Evolutionary conservation across 2,113 vertebrate species (phyloP), one percentile per base, ranked within the genome.

Genomic region (Heterocephalus glaber): DNA sequence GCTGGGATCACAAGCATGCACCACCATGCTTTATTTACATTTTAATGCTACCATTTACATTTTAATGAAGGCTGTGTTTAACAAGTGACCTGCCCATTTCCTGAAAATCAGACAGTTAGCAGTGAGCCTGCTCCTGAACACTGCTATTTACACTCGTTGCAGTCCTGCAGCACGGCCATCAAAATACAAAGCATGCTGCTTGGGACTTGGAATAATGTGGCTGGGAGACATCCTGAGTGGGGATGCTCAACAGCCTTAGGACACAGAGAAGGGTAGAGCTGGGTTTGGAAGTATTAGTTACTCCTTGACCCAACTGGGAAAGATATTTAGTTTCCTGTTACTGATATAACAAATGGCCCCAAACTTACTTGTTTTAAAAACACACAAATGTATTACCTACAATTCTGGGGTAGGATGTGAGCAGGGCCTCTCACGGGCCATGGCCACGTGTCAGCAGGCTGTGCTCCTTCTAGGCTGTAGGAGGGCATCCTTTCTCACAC

Each of bases 361-460:
- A 86, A 90, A 77, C n/a, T 61, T 63, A 72, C 61, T 52, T 83
- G 83, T 35, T 70, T 90, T 66, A 60, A 96, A 82, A 54, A 12
- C n/a, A 86, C 2, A 4, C 30, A 28, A 22, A 82, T 49, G 66
- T 80, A 65, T 86, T 92, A 63, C 80, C 33, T 72, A 80, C 5
- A 19, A 20, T 81, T 81, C 58, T 16, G 12, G 17, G 54, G 54
- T 58, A 33, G 44, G 58, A 58, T 47, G 22, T 82, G n/a, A 86
- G 63, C 63, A 74, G 80, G 28, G 26, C 19, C 22, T 86, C 24
- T 66, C 38, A 60, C 1, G 68, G 49, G 49, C 58, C 82, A 66
- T 52, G 72, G 47, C 0, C 30, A 20, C 33, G 33, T 84, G 8
- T 76, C 33, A 56, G 35, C 49, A 41, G 49, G 63, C 35, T 61